Conservation (phyloP, 2,113 vertebrate genomes). For the Heterotilapia buettikoferi region DNA sequence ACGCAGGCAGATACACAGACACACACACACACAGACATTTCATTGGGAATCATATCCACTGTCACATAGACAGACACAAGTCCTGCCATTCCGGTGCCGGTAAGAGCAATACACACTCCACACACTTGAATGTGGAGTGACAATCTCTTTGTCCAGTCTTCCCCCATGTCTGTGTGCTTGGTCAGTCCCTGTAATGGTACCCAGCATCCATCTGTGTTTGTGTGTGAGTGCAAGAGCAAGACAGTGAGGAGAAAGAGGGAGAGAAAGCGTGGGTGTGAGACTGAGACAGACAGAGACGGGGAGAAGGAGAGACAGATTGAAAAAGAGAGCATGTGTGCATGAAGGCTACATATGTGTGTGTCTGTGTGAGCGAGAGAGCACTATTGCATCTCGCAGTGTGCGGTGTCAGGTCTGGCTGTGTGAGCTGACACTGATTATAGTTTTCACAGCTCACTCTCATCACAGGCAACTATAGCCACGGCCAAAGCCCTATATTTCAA, state of each 20-base stretch:
- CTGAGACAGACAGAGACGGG: neutral
- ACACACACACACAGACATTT: constrained; percentile 15
- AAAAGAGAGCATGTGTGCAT: constrained; percentile 1
- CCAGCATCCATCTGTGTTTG: constrained; percentile 29
- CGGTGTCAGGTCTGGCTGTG: constrained; percentile 68
- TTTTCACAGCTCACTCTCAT: constrained; percentile 70
- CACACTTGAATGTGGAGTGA: constrained; percentile 46
- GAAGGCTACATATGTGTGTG: constrained; percentile 10
- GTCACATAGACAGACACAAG: constrained; percentile 50
- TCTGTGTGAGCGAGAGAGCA: constrained; percentile 38
- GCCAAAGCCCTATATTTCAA: constrained; percentile 65
- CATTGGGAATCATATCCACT: constrained; percentile 46
- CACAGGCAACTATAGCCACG: constrained; percentile 62
- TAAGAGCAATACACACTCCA: constrained; percentile 43
- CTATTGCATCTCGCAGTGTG: constrained; percentile 62
- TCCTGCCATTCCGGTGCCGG: constrained; percentile 22
- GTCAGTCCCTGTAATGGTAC: constrained; percentile 52
- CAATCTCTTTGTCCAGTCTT: constrained; percentile 61
- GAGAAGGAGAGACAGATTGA: constrained; percentile 37
- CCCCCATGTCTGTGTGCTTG: constrained; percentile 34
- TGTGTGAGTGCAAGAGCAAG: neutral
- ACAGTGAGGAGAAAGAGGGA: neutral
- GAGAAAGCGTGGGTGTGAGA: constrained; percentile 10
- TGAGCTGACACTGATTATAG: constrained; percentile 75
- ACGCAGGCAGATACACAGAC: neutral